Conservation (phyloP, 2,888 invertebrate genomes). For the Drosophila bunnanda region DNA sequence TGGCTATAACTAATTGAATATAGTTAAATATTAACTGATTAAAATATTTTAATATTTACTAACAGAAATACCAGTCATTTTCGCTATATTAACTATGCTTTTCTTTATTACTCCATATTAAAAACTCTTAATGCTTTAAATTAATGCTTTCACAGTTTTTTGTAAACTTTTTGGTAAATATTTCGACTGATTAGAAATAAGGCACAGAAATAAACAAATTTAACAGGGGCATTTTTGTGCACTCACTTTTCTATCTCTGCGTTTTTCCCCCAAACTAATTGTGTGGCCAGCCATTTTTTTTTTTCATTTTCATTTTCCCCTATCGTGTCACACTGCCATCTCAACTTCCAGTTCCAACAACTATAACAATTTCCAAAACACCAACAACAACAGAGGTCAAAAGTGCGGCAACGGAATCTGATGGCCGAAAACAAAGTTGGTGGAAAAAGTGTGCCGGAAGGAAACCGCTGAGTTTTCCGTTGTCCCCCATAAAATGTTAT, state of each 20-base stretch:
- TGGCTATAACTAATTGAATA: neutral
- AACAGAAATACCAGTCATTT: neutral
- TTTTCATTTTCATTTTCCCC: conserved; percentile 9
- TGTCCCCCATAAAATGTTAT: conserved; percentile 75
- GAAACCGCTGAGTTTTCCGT: conserved; percentile 73
- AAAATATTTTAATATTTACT: neutral
- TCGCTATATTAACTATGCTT: neutral
- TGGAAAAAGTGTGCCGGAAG: conserved; percentile 70
- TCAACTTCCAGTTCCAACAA: conserved; percentile 2
- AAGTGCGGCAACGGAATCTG: conserved; percentile 23
- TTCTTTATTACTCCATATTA: too few species aligned
- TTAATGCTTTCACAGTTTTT: neutral
- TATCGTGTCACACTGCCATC: conserved; percentile 29
- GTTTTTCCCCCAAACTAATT: conserved; percentile 2
- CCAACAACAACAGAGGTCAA: conserved; percentile 22
- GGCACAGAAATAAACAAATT: neutral
- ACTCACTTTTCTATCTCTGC: neutral
- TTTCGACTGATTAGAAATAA: neutral
- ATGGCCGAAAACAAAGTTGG: conserved; percentile 34
- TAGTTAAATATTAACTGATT: neutral
- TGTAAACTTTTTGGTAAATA: neutral
- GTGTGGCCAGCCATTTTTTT: neutral
- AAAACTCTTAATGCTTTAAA: too few species aligned
- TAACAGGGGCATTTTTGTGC: neutral
- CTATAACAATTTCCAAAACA: conserved; percentile 20